Percentiles rank a stretch among this genome's conserved stretches.
Conservation (phyloP, 2,113 vertebrate species). For the Ictidomys tridecemlineatus region DNA sequence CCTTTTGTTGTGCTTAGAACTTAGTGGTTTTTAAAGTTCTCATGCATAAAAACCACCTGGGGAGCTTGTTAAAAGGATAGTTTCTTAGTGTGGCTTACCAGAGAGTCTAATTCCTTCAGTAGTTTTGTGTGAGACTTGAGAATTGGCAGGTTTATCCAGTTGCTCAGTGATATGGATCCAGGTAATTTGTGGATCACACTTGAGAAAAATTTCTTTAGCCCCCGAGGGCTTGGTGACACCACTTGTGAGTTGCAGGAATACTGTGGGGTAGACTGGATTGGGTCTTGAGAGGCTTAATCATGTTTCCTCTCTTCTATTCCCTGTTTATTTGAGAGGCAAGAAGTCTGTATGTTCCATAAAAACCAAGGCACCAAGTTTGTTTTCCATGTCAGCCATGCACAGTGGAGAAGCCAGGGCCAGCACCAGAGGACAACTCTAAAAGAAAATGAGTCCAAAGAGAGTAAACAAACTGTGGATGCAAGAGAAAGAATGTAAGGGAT, state of each 20-base stretch:
- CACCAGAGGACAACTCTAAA: not conserved
- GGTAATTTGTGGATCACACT: conserved; percentile 19
- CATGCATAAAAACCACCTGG: not conserved
- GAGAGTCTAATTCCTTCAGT: not conserved
- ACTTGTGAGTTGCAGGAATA: not conserved
- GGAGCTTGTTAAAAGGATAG: not conserved
- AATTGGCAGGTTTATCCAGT: not conserved
- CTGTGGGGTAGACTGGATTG: not conserved
- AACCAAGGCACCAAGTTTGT: not conserved
- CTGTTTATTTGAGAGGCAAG: not conserved
- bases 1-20: not conserved
- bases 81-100: not conserved
- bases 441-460: conserved; percentile 27
- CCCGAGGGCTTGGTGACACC: not conserved
- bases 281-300: not conserved
- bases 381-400: not conserved
- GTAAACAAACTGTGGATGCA: not conserved
- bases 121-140: not conserved
- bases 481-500: not conserved
- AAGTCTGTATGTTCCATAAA: not conserved
- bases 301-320: not conserved
- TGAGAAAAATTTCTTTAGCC: conserved; percentile 11
- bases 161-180: not conserved
- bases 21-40: conserved; percentile 2
- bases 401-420: not conserved